Evolutionary conservation across 2,113 vertebrate species (phyloP).

Genomic region (Campylorhamphus procurvoides): DNA sequence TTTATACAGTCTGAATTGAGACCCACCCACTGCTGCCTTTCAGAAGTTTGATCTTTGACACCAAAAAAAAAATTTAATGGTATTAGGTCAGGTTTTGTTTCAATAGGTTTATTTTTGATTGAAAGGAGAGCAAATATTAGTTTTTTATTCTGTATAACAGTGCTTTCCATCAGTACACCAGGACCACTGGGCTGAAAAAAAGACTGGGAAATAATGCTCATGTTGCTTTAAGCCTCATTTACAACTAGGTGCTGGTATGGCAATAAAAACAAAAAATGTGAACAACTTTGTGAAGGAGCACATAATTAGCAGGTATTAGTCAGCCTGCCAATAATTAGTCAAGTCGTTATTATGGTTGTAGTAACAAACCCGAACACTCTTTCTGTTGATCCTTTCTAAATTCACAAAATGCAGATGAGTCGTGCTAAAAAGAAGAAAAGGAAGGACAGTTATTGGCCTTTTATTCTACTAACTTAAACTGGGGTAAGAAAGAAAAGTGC

Average conservation of each 20-base stretch:
- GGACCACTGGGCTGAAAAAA: background rate
- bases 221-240: background rate
- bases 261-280: background rate
- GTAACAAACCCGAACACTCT: background rate
- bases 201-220: background rate
- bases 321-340: background rate
- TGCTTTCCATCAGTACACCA: background rate
- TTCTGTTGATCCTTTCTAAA: background rate
- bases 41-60: constrained; percentile 27
- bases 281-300: background rate
- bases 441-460: background rate
- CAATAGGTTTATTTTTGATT: background rate
- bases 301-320: background rate
- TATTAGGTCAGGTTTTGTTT: background rate
- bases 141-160: background rate
- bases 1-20: constrained; percentile 32
- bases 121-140: constrained; percentile 16
- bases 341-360: background rate
- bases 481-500: background rate
- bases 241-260: background rate
- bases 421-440: background rate
- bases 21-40: background rate
- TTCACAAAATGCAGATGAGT: background rate
- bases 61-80: constrained; percentile 20
- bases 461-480: background rate